These are phyloP conservation scores for Abrostola triplasia DNA, from an alignment of 2,888 invertebrate species.

Conservation along the genomic window DNA sequence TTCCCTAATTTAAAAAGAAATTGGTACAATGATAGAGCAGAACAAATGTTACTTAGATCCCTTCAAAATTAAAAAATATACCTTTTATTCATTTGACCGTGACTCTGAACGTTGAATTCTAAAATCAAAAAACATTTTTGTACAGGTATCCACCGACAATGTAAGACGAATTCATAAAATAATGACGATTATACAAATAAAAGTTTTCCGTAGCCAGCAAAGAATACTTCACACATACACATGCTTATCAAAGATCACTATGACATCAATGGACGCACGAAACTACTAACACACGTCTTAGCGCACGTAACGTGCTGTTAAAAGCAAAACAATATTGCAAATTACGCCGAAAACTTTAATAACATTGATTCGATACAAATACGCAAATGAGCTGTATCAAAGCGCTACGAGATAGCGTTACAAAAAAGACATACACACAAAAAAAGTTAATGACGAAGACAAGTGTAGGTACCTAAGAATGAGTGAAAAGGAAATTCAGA, in stretches of 20 bases:
- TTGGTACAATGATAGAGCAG: too few species aligned
- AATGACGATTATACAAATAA: background rate
- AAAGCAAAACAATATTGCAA: constrained; percentile 5
- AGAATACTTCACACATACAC: background rate
- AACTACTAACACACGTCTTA: background rate
- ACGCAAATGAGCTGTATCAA: background rate
- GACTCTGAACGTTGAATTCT: background rate
- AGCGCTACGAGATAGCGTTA: background rate
- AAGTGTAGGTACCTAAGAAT: too few species aligned
- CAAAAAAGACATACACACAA: background rate
- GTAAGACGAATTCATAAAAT: background rate
- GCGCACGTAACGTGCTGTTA: background rate
- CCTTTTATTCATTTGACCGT: background rate
- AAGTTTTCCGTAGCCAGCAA: background rate
- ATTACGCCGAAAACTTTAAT: constrained; percentile 9
- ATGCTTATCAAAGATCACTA: background rate
- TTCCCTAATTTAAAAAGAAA: too few species aligned
- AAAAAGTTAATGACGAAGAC: too few species aligned
- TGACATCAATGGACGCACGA: constrained; percentile 11
- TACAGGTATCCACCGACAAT: background rate
- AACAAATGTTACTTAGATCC: too few species aligned
- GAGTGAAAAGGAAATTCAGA: too few species aligned
- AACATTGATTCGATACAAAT: constrained; percentile 11
- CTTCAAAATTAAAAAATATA: too few species aligned
- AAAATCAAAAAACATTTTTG: background rate